Percentiles rank a stretch among this genome's conserved stretches.
Conservation (phyloP, 2,797 vertebrate genomes). For the Columba guinea region DNA sequence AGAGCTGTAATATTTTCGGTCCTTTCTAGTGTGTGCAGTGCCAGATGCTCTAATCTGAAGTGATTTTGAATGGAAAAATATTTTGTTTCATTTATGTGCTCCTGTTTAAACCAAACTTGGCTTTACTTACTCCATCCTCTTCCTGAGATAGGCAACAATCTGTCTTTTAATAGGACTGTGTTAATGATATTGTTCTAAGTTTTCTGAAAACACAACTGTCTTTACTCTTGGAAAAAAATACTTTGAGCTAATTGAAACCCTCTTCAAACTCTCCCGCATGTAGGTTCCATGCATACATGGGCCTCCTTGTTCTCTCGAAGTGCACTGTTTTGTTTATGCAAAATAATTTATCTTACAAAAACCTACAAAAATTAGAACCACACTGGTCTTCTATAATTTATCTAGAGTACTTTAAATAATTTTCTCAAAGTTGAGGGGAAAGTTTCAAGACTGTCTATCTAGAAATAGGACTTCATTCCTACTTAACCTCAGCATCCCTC, state of each 20-base stretch:
- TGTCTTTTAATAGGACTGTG: neutral
- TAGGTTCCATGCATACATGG: neutral
- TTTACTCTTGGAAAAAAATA: neutral
- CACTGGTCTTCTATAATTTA: rapidly evolving
- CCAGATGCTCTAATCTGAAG: conserved; percentile 66
- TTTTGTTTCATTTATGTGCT: conserved; percentile 53
- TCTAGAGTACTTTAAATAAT: neutral
- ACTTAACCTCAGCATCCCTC: neutral
- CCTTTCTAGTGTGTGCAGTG: conserved; percentile 13
- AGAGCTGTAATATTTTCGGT: conserved; percentile 76
- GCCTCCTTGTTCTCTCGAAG: neutral
- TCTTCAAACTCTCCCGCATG: neutral
- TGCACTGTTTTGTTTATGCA: rapidly evolving
- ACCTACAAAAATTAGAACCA: neutral
- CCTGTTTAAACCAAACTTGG: conserved; percentile 60
- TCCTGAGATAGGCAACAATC: neutral
- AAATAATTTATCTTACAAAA: neutral
- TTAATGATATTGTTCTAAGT: conserved; percentile 4
- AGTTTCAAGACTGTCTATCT: neutral
- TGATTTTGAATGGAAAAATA: conserved; percentile 64
- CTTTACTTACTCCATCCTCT: conserved; percentile 44
- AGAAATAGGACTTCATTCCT: neutral
- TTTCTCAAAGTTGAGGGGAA: neutral
- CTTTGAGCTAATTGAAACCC: neutral
- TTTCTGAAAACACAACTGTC: conserved; percentile 44